Conservation (phyloP, 2,113 vertebrate genomes). For the Lepisosteus oculatus region DNA sequence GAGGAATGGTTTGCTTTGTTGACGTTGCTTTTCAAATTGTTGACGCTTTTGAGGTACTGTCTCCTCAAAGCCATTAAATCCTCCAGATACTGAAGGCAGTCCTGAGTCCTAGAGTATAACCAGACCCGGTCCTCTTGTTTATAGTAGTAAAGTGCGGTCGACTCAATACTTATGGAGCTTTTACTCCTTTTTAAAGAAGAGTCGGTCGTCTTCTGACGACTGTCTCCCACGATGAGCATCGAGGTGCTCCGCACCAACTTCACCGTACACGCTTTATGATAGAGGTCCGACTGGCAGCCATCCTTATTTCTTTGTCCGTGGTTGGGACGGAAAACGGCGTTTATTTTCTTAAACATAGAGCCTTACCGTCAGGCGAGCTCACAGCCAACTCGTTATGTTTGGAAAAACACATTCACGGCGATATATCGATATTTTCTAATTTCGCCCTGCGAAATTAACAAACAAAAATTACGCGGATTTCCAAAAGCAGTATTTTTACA, state of each 20-base stretch:
- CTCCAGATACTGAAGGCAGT: conserved; percentile 88
- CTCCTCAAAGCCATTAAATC: conserved; percentile 85
- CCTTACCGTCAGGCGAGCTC: too few species aligned
- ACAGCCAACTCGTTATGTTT: too few species aligned
- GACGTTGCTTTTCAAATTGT: conserved; percentile 63
- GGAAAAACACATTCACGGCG: too few species aligned
- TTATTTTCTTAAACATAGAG: conserved; percentile 62
- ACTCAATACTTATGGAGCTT: conserved; percentile 78
- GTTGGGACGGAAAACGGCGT: conserved; percentile 78
- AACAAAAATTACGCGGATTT: too few species aligned
- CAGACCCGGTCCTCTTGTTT: conserved; percentile 83
- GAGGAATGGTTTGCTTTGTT: conserved; percentile 38
- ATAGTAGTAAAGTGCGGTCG: conserved; percentile 60
- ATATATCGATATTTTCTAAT: too few species aligned
- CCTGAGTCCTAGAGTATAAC: conserved; percentile 84
- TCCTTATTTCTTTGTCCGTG: conserved; percentile 46
- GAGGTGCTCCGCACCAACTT: conserved; percentile 88
- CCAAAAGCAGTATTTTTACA: too few species aligned
- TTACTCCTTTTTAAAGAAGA: conserved; percentile 77
- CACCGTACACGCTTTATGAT: conserved; percentile 67
- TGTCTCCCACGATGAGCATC: conserved; percentile 79
- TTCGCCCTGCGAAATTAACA: too few species aligned
- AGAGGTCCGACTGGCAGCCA: conserved; percentile 39
- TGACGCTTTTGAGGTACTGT: conserved; percentile 78
- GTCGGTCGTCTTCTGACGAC: conserved; percentile 53